phyloP scores from a whole-genome alignment of 2,113 vertebrate genomes.

The Bos indicus region DNA sequence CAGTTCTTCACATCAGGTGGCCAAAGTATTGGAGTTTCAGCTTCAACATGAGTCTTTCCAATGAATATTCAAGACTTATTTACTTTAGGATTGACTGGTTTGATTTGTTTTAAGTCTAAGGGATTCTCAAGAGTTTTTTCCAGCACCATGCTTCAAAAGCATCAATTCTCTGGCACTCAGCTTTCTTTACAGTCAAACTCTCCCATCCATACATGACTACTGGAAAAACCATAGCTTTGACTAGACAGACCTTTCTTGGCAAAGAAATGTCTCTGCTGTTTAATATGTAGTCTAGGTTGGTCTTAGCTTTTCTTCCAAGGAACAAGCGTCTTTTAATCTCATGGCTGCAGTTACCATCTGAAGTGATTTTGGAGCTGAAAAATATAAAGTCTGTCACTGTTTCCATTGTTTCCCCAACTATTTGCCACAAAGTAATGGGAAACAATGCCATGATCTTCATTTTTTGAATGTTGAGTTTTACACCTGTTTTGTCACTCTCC shows the following conservation, averaged over 20 bases:
- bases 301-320: neutral
- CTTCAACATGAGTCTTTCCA: neutral
- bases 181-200: neutral
- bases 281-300: too few species aligned
- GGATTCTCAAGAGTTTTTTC: neutral
- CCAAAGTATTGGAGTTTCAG: neutral
- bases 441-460: neutral
- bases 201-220: neutral
- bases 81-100: neutral
- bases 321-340: neutral
- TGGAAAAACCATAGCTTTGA: neutral
- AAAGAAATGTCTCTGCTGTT: too few species aligned
- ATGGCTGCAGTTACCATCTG: neutral
- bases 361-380: neutral
- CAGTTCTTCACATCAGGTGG: neutral
- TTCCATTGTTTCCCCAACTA: neutral
- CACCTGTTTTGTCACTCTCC: neutral
- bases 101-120: neutral
- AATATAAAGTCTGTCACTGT: neutral
- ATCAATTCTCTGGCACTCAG: neutral
- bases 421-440: neutral
- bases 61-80: neutral
- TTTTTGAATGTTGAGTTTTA: neutral
- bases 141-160: neutral
- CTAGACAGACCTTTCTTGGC: too few species aligned